Conservation (phyloP, 2,797 vertebrate species). For the Esox lucius region DNA sequence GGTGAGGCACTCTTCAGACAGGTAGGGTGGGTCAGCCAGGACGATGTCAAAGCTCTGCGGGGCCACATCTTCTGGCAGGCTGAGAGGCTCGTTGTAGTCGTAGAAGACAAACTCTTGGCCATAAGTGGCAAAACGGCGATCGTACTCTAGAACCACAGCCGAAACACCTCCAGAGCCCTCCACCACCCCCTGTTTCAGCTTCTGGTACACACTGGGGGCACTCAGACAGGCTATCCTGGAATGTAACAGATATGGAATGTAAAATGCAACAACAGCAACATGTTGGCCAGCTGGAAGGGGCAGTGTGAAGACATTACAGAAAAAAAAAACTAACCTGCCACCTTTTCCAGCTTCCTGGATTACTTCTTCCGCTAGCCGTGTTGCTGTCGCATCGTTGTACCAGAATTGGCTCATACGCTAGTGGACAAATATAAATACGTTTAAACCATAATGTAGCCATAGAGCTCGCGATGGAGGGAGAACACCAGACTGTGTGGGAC, state of each 20-base stretch:
- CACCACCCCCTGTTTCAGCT: conserved; percentile 78
- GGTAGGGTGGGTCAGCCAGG: conserved; percentile 91
- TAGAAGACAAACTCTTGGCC: conserved; percentile 92
- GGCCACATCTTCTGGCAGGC: conserved; percentile 66
- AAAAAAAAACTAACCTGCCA: conserved; percentile 77
- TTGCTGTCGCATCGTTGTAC: conserved; percentile 89
- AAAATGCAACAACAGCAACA: background rate
- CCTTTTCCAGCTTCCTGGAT: conserved; percentile 79
- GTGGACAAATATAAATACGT: conserved; percentile 9
- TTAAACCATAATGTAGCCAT: background rate
- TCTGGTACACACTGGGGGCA: conserved; percentile 92
- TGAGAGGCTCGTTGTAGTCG: conserved; percentile 87
- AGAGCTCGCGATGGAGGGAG: background rate
- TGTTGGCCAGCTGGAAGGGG: background rate
- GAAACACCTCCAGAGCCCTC: conserved; percentile 58
- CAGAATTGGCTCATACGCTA: conserved; percentile 97
- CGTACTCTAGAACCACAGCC: conserved; percentile 83
- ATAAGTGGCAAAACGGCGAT: conserved; percentile 86
- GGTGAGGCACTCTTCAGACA: conserved; percentile 89
- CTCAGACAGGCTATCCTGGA: conserved; percentile 91
- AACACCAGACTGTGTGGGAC: background rate
- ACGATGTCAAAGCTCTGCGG: conserved; percentile 88
- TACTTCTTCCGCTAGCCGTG: conserved; percentile 80
- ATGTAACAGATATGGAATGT: background rate
- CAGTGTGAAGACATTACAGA: no score